Conservation (phyloP, 2,113 vertebrate species). For the Lota lota region DNA sequence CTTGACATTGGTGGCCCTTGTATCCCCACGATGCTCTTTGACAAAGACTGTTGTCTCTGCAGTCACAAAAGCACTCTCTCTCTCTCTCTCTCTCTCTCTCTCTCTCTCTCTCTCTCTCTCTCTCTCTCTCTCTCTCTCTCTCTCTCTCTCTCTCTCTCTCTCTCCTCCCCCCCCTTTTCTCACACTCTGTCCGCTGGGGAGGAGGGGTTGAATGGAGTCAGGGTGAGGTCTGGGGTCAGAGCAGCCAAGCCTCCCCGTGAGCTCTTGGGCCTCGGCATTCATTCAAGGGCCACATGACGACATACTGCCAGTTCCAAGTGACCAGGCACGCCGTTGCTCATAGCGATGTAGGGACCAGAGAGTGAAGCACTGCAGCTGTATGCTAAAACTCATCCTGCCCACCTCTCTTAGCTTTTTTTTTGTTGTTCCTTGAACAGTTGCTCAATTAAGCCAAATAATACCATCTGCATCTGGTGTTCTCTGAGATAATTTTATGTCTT, state of each 20-base stretch:
- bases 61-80: conserved; percentile 75
- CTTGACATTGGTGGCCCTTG: conserved; percentile 77
- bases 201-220: conserved; percentile 54
- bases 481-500: too few species aligned
- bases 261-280: conserved; percentile 38
- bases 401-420: too few species aligned
- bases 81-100: conserved; percentile 49
- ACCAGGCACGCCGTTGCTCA: too few species aligned
- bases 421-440: too few species aligned
- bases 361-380: too few species aligned
- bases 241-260: conserved; percentile 37
- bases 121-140: conserved; percentile 69
- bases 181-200: conserved; percentile 59
- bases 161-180: conserved; percentile 61
- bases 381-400: too few species aligned
- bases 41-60: conserved; percentile 76
- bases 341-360: too few species aligned
- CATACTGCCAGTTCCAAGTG: too few species aligned
- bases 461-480: too few species aligned
- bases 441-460: too few species aligned
- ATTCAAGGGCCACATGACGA: too few species aligned
- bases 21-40: conserved; percentile 55
- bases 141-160: conserved; percentile 46
- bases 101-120: conserved; percentile 57
- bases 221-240: conserved; percentile 54